Conservation (phyloP, 2,888 invertebrate species). For the Anaspis maculata region DNA sequence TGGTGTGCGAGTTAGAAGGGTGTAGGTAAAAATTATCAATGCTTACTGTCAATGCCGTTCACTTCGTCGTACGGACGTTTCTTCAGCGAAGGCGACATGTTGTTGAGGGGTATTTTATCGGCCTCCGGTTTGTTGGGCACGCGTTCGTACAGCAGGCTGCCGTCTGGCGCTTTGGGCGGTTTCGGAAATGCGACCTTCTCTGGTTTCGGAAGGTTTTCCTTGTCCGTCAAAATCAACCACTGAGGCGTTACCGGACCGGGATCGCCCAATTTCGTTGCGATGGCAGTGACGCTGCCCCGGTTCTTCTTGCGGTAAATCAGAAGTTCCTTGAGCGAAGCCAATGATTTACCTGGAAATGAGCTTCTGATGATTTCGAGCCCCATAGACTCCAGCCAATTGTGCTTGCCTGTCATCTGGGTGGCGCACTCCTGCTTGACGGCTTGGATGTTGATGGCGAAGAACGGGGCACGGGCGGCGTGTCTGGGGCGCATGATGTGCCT, state of each 20-base stretch:
- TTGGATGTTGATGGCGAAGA: slow-evolving; percentile 66
- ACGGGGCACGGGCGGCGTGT: slow-evolving; percentile 84
- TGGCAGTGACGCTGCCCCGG: slow-evolving; percentile 60
- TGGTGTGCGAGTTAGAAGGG: no score
- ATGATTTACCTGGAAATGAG: no score
- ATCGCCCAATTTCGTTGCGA: slow-evolving; percentile 62
- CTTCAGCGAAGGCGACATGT: slow-evolving; percentile 58
- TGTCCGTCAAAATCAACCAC: slow-evolving; percentile 68
- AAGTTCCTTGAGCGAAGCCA: slow-evolving; percentile 49
- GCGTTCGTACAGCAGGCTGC: slow-evolving; percentile 79
- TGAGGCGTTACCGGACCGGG: slow-evolving; percentile 47
- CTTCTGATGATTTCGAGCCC: no score
- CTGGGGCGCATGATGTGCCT: slow-evolving; percentile 72
- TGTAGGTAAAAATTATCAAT: no score
- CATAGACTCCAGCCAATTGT: no score
- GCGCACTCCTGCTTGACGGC: slow-evolving; percentile 78
- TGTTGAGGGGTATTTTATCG: slow-evolving; percentile 55
- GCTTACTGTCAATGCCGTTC: slow-evolving; percentile 82
- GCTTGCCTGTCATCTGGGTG: slow-evolving; percentile 47
- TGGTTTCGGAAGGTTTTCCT: slow-evolving; percentile 70
- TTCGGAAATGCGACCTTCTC: slow-evolving; percentile 79
- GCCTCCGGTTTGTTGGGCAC: slow-evolving; percentile 70
- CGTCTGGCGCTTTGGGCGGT: slow-evolving; percentile 85
- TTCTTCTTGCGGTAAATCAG: slow-evolving; percentile 49
- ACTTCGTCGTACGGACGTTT: slow-evolving; percentile 83